Conservation (phyloP, 2,113 vertebrate species). For the Labeo catla region DNA sequence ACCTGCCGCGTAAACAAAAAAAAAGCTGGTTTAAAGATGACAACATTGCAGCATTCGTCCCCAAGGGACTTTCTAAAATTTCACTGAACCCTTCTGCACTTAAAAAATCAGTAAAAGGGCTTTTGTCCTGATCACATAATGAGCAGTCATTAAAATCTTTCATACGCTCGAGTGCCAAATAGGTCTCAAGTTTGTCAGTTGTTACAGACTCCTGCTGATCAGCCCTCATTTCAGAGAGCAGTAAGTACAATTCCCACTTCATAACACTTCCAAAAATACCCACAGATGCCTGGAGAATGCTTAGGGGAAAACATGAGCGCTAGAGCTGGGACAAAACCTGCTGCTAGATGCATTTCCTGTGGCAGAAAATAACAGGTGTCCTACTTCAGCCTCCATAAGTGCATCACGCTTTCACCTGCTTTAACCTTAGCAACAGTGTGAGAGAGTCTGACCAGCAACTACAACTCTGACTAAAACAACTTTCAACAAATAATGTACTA, state of each 20-base stretch:
- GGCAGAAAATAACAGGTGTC: background rate
- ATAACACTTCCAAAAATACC: constrained; percentile 22
- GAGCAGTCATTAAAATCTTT: constrained; percentile 3
- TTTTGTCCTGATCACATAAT: background rate
- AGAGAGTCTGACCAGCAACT: background rate
- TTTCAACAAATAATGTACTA: background rate
- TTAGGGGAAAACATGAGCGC: background rate
- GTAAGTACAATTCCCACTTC: constrained; percentile 2
- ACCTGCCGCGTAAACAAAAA: constrained; percentile 61
- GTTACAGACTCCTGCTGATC: constrained; percentile 8
- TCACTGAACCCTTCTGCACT: background rate
- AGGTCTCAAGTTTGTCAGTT: constrained; percentile 17
- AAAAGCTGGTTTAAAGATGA: background rate
- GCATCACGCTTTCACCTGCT: background rate
- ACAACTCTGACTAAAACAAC: background rate
- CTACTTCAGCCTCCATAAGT: background rate
- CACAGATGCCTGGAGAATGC: background rate
- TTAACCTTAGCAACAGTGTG: background rate
- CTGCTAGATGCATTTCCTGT: background rate
- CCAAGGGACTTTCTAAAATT: background rate
- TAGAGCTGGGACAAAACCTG: background rate
- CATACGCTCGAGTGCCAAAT: background rate
- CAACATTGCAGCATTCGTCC: background rate
- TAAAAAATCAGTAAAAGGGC: background rate
- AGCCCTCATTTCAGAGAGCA: background rate